A percentile compares a stretch with the other conserved stretches of the same genome.
Conservation (phyloP, 2,113 vertebrate species). For the Thamnaconus septentrionalis region DNA sequence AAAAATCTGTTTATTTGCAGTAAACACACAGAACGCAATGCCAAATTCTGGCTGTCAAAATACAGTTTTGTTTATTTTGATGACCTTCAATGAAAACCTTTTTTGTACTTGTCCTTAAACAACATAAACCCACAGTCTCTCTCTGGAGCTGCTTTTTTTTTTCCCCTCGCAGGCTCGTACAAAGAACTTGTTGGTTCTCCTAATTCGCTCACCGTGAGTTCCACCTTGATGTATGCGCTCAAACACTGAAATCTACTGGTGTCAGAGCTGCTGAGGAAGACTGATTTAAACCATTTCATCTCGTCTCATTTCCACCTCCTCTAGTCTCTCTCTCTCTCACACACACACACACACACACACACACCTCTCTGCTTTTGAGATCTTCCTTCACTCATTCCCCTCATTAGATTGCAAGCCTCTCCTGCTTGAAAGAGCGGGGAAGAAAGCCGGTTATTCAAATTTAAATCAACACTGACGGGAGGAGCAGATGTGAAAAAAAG, state of each 20-base stretch:
- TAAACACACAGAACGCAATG: no score
- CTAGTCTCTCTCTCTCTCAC: neutral
- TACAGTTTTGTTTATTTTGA: no score
- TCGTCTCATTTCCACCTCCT: constrained; percentile 53
- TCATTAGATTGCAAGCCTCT: constrained; percentile 46
- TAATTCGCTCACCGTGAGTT: constrained; percentile 7
- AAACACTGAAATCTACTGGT: constrained; percentile 30
- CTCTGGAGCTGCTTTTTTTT: neutral
- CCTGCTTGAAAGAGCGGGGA: constrained; percentile 36
- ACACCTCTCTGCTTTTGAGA: constrained; percentile 31
- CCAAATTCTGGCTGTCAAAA: no score
- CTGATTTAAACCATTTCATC: constrained; percentile 52
- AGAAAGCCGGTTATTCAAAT: constrained; percentile 62
- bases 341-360: no score
- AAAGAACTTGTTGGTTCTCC: constrained; percentile 8
- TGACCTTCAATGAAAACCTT: no score
- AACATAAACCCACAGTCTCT: no score
- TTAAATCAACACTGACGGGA: constrained; percentile 63
- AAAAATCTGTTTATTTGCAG: no score
- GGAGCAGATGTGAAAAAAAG: constrained; percentile 58
- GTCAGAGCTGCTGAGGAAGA: constrained; percentile 47
- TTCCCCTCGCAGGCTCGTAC: neutral
- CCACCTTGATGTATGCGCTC: constrained; percentile 31
- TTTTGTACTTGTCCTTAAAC: no score
- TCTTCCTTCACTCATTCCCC: constrained; percentile 34